phyloP scores from a whole-genome alignment of 1,140 invertebrate genomes.

The Eriocheir sinensis region DNA sequence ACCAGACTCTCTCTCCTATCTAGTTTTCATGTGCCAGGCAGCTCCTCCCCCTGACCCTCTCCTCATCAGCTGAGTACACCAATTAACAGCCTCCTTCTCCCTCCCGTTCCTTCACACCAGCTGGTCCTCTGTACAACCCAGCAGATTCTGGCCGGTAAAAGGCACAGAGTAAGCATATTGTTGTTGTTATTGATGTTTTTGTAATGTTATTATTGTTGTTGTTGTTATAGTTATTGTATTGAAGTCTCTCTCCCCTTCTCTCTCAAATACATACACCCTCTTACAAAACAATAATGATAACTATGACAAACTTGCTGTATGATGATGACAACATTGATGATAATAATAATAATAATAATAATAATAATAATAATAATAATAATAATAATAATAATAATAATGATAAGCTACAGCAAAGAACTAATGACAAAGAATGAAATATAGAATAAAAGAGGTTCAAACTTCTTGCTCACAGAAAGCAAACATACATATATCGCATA shows the following conservation, averaged over 20 bases:
- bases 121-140: not conserved
- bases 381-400: conserved; percentile 17
- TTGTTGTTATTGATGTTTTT: too few relatives aligned
- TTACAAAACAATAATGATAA: not conserved
- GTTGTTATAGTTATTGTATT: too few relatives aligned
- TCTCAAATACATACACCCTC: conserved; percentile 25
- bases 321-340: not conserved
- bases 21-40: too few relatives aligned
- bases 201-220: too few relatives aligned
- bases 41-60: not conserved
- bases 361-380: not conserved
- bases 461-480: not conserved
- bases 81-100: not conserved
- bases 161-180: not conserved
- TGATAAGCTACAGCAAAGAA: not conserved
- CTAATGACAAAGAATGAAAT: conserved; percentile 6
- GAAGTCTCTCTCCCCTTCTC: not conserved
- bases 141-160: not conserved
- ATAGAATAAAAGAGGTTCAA: not conserved
- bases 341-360: conserved; percentile 16
- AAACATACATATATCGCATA: conserved; percentile 2
- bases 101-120: too few relatives aligned
- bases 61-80: not conserved
- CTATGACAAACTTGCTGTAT: too few relatives aligned
- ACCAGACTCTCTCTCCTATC: too few relatives aligned